Evolutionary conservation across 2,113 vertebrate species (phyloP).

Genomic region (Syrrhaptes paradoxus): DNA sequence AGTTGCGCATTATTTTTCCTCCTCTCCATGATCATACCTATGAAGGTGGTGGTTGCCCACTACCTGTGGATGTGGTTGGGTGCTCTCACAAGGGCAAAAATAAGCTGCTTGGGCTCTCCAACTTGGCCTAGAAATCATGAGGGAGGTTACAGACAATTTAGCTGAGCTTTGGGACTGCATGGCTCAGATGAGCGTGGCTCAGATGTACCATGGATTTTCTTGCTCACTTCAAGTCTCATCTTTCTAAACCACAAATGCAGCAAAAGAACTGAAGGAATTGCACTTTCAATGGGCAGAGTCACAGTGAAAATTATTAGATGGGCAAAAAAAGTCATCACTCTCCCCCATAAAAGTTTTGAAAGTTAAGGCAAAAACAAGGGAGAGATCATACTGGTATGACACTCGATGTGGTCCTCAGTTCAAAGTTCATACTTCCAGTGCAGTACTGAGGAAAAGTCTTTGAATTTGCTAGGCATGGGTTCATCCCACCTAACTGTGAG

Average conservation of each 20-base stretch:
- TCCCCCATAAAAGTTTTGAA: not conserved
- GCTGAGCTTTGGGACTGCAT: not conserved
- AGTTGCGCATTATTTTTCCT: not conserved
- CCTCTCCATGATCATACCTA: not conserved
- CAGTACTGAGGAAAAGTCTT: not conserved
- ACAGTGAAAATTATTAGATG: not conserved
- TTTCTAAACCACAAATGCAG: not conserved
- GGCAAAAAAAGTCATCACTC: not conserved
- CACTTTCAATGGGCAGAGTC: not conserved
- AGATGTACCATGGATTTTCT: not conserved
- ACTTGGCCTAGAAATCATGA: not conserved
- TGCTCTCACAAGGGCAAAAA: not conserved
- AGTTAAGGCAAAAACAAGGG: not conserved
- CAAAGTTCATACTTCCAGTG: not conserved
- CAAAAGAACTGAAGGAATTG: not conserved
- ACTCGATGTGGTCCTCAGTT: not conserved
- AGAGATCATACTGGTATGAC: not conserved
- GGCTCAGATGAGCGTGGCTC: not conserved
- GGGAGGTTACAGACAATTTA: not conserved
- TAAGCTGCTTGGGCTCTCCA: not conserved
- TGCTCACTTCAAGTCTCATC: not conserved
- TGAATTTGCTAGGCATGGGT: not conserved
- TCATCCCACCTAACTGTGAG: not conserved
- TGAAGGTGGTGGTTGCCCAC: not conserved
- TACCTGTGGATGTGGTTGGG: not conserved